Evolutionary conservation across 2,888 invertebrate genomes (phyloP), one percentile per base, ranked within the genome.

Genomic region (Dromius quadrimaculatus): DNA sequence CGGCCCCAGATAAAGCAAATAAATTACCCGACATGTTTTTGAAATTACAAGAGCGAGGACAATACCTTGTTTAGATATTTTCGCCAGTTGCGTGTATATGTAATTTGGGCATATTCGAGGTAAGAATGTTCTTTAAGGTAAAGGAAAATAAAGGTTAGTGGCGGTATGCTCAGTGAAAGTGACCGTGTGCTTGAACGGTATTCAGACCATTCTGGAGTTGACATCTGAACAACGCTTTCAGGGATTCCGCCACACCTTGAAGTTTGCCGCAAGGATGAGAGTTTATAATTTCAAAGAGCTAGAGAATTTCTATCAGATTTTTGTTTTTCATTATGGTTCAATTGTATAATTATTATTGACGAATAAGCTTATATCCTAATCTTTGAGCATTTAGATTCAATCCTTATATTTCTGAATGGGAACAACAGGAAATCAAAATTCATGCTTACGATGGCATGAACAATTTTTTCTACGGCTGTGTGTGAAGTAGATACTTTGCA

Each of bases 181-280:
- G 66, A 66, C 66, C 66, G 57, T 66, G 38, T 13, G 15, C 17
- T 8, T 47, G 23, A 71, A 68, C 59, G 72, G 72, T 65, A 75
- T 75, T 75, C 74, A 74, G 64, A 72, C 68, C 68, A 74, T 75
- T 75, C 74, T 64, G 59, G 62, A 71, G 74, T 64, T 75, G 74
- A 75, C 75, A 73, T 62, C 43, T 69, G 74, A 75, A 74, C 74
- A 75, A 75, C 71, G 74, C 75, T 74, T 75, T 74, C 73, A 72
- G 74, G 73, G 72, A 62, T 73, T 68, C 68, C 71, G 72, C 72
- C 69, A 63, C 62, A 54, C 73, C 73, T 74, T 74, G 70, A 45
- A 28, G 36, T 22, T 8, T 57, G 68, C 66, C 71, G 71, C 54
- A 13, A n/a, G n/a, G n/a, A n/a, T n/a, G n/a, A n/a, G n/a, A n/a